phyloP scores from a whole-genome alignment of 2,113 vertebrate genomes.

The Aramus guarauna region DNA sequence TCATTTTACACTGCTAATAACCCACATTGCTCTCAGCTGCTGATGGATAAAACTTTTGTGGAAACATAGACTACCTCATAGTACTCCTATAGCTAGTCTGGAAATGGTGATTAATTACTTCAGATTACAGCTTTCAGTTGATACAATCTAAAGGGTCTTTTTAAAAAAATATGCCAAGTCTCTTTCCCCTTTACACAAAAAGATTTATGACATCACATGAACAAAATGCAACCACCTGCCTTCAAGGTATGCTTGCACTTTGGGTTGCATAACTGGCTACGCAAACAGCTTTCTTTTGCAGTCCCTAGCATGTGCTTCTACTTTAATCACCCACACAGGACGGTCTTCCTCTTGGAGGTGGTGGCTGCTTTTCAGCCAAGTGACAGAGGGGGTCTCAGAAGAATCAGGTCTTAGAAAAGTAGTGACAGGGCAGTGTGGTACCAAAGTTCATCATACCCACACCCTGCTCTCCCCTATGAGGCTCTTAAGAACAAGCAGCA shows the following conservation, averaged over 20 bases:
- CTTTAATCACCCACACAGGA: not conserved
- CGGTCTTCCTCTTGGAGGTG: fast-evolving
- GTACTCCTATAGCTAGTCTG: not conserved
- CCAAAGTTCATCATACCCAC: not conserved
- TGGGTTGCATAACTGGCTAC: fast-evolving
- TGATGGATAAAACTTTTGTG: not conserved
- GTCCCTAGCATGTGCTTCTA: not conserved
- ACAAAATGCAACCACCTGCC: not conserved
- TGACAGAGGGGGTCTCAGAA: not conserved
- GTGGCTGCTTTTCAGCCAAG: not conserved
- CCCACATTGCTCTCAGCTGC: not conserved
- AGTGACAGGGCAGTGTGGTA: not conserved
- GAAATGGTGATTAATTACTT: not conserved
- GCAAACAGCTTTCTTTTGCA: not conserved
- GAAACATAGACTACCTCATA: not conserved
- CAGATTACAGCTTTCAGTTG: not conserved
- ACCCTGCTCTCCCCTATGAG: not conserved
- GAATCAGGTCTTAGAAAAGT: not conserved
- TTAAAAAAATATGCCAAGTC: not conserved
- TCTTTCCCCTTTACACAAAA: not conserved
- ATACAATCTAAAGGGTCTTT: not conserved
- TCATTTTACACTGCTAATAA: not conserved
- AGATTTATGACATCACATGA: not conserved
- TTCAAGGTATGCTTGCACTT: not conserved
- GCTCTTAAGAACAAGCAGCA: not conserved